phyloP scores from a whole-genome alignment of 2,888 invertebrate species.

The Cryptus viduatorius region DNA sequence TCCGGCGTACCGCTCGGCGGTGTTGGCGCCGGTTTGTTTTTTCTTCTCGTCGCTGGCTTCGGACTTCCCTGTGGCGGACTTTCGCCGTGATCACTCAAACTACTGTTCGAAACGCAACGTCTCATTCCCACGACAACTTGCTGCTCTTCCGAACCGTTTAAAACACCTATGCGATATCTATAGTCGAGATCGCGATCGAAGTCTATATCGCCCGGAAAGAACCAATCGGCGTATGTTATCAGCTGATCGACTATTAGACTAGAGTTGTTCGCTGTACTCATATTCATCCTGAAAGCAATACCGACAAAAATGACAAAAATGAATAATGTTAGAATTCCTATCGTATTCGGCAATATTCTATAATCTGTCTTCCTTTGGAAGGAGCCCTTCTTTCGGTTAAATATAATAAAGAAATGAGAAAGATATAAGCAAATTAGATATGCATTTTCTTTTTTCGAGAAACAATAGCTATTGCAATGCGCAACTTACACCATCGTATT shows the following conservation, averaged over 20 bases:
- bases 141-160: slow-evolving; percentile 79
- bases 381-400: no score
- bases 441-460: neutral
- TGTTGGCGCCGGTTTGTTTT: slow-evolving; percentile 92
- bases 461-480: neutral
- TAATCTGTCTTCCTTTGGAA: neutral
- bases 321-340: neutral
- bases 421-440: neutral
- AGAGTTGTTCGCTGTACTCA: slow-evolving; percentile 93
- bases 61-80: slow-evolving; percentile 91
- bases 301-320: neutral
- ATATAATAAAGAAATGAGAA: neutral
- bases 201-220: slow-evolving; percentile 92
- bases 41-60: slow-evolving; percentile 89
- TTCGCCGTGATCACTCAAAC: slow-evolving; percentile 89
- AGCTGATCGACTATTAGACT: slow-evolving; percentile 94
- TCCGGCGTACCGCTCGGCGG: slow-evolving; percentile 86
- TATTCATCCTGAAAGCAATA: slow-evolving; percentile 87
- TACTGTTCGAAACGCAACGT: slow-evolving; percentile 89
- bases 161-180: slow-evolving; percentile 74
- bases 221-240: slow-evolving; percentile 92
- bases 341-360: neutral
- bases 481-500: slow-evolving; percentile 85
- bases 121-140: slow-evolving; percentile 78
- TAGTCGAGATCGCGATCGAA: slow-evolving; percentile 87